phyloP scores from a whole-genome alignment of 2,113 vertebrate species.

The Apteryx mantelli region DNA sequence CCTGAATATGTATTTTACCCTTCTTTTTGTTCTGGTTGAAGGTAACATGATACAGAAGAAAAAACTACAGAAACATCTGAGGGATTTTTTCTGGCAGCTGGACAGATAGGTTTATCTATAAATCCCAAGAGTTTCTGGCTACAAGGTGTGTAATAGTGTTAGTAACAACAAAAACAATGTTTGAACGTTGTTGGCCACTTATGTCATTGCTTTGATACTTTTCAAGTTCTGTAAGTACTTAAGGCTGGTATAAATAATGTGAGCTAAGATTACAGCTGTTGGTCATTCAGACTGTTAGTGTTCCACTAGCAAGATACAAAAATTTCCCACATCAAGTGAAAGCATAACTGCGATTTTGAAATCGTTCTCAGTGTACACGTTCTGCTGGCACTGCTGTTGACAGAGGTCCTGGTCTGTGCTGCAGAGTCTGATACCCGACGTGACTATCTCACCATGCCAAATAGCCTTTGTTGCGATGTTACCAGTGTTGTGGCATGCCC shows the following conservation, averaged over 20 bases:
- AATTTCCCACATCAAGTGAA: not conserved
- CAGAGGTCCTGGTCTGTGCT: not conserved
- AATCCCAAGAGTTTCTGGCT: not conserved
- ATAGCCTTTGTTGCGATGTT: not conserved
- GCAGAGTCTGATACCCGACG: not conserved
- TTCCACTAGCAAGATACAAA: not conserved
- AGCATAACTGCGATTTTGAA: not conserved
- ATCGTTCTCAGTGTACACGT: rapidly evolving
- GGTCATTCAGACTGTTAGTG: not conserved
- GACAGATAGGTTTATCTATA: not conserved
- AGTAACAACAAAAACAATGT: not conserved
- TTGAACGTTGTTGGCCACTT: not conserved
- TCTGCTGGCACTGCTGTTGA: not conserved
- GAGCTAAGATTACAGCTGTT: not conserved
- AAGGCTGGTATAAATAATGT: not conserved
- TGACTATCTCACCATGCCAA: not conserved
- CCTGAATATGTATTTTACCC: not conserved
- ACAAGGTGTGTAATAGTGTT: not conserved
- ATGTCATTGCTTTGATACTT: not conserved
- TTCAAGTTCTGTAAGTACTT: not conserved
- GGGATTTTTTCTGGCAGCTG: not conserved
- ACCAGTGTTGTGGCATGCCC: not conserved
- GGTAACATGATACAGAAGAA: not conserved
- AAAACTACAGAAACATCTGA: not conserved
- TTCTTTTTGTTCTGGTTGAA: not conserved